phyloP scores from a whole-genome alignment of 2,113 vertebrate species.

The Rhinoderma darwinii region DNA sequence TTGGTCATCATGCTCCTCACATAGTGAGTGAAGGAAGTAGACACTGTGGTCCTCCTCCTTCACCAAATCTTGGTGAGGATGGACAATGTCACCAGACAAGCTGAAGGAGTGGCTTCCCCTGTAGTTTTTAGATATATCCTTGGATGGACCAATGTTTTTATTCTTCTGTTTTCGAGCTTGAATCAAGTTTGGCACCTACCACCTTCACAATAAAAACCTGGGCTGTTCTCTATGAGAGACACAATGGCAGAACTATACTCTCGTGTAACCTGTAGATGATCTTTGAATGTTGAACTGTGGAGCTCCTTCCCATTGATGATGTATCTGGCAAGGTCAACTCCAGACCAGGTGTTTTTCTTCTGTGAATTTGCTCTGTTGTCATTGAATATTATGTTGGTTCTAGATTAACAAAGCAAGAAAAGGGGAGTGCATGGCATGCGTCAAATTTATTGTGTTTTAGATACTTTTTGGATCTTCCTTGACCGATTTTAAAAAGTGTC shows the following conservation, averaged over 20 bases:
- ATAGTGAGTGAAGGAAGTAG: not conserved
- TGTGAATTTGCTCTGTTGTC: not conserved
- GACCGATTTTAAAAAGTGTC: too few species aligned
- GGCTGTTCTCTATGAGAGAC: not conserved
- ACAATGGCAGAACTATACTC: not conserved
- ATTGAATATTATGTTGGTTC: not conserved
- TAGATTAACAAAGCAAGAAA: too few species aligned
- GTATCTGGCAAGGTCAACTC: not conserved
- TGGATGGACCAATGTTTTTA: not conserved
- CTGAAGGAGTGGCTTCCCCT: not conserved
- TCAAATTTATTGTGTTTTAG: too few species aligned
- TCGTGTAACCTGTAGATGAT: not conserved
- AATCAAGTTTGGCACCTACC: not conserved
- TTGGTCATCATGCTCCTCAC: not conserved
- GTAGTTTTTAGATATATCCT: not conserved
- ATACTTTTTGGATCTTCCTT: too few species aligned
- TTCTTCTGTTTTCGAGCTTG: not conserved
- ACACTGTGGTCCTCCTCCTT: not conserved
- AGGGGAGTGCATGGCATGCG: too few species aligned
- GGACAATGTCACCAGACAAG: not conserved
- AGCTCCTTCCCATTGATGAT: not conserved
- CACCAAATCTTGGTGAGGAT: not conserved
- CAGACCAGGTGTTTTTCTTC: too few species aligned
- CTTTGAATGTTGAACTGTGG: not conserved
- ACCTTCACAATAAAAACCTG: not conserved